These are phyloP conservation scores for Lemur catta DNA, from an alignment of 2,797 vertebrate species.

Conservation along the genomic window DNA sequence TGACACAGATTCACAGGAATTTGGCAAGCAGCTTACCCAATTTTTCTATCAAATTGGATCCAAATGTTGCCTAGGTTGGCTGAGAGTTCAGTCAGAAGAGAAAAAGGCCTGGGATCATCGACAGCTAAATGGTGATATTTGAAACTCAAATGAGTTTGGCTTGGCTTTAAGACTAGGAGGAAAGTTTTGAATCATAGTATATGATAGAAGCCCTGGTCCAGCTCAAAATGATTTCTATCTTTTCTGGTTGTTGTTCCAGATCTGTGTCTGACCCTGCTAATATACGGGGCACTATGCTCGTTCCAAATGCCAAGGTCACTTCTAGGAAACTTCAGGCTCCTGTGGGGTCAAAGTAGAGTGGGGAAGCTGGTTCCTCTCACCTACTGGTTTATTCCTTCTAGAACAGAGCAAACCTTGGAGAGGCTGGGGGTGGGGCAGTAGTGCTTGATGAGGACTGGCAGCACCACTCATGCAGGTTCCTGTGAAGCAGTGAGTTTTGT, in stretches of 20 bases:
- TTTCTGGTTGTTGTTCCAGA: background rate
- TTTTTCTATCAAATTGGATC: constrained; percentile 66
- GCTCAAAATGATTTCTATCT: constrained; percentile 20
- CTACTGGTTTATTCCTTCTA: background rate
- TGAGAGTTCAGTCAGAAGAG: constrained; percentile 49
- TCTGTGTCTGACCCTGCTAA: background rate
- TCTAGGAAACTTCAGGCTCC: background rate
- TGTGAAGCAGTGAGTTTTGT: background rate
- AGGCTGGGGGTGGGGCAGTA: no score
- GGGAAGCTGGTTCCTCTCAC: background rate
- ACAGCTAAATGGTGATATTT: constrained; percentile 46
- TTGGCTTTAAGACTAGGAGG: constrained; percentile 18
- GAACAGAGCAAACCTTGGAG: background rate
- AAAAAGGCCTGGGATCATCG: background rate
- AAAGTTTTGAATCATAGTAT: constrained; percentile 22
- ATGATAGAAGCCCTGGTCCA: background rate
- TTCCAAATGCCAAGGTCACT: background rate
- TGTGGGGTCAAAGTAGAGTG: background rate
- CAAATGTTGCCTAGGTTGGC: constrained; percentile 71
- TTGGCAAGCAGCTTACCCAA: constrained; percentile 59
- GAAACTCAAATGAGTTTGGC: constrained; percentile 56
- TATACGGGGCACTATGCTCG: background rate
- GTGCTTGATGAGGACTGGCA: background rate
- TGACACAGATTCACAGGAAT: constrained; percentile 70
- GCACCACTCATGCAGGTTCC: background rate